A percentile compares a stretch with the other conserved stretches of the same genome.
Conservation (phyloP, 1,140 invertebrate species). For the Drosophila nigromelanica region DNA sequence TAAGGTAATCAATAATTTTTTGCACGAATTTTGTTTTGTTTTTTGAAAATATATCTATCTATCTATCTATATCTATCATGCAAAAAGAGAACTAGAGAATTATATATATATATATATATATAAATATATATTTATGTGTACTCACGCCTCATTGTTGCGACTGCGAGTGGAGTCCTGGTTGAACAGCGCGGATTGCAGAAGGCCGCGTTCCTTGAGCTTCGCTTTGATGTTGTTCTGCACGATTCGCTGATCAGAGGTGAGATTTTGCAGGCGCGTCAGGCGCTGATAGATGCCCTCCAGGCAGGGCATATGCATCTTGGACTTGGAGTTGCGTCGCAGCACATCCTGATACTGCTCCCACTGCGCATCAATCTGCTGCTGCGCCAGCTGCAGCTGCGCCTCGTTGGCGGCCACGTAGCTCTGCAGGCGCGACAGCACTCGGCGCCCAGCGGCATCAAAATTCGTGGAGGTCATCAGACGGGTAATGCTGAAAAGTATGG, state of each 20-base stretch:
- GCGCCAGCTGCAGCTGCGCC: conserved; percentile 86
- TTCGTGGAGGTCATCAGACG: conserved; percentile 65
- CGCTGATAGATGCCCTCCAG: conserved; percentile 89
- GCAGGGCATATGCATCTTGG: conserved; percentile 85
- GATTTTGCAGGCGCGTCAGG: conserved; percentile 87
- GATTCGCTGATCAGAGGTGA: conserved; percentile 85
- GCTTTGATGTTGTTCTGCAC: conserved; percentile 84
- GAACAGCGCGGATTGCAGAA: conserved; percentile 47
- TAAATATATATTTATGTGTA: neutral
- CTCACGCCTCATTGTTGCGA: conserved; percentile 61
- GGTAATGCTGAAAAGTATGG: conserved; percentile 48
- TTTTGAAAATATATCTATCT: too few relatives aligned
- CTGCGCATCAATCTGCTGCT: conserved; percentile 86
- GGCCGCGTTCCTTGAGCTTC: conserved; percentile 66
- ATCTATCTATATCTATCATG: too few relatives aligned
- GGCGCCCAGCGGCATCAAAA: conserved; percentile 85
- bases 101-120: too few relatives aligned
- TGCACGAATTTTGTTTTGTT: too few relatives aligned
- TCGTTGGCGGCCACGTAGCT: conserved; percentile 87
- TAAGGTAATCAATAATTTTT: too few relatives aligned
- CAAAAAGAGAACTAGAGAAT: too few relatives aligned
- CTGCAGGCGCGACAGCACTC: conserved; percentile 85
- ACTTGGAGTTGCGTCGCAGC: conserved; percentile 83
- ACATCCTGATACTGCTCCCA: conserved; percentile 86
- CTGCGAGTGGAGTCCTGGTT: conserved; percentile 57